Percentiles rank a stretch among this genome's conserved stretches.
Evolutionary conservation across 2,888 invertebrate genomes (phyloP).

Genomic region (Diplolepis rosae): DNA sequence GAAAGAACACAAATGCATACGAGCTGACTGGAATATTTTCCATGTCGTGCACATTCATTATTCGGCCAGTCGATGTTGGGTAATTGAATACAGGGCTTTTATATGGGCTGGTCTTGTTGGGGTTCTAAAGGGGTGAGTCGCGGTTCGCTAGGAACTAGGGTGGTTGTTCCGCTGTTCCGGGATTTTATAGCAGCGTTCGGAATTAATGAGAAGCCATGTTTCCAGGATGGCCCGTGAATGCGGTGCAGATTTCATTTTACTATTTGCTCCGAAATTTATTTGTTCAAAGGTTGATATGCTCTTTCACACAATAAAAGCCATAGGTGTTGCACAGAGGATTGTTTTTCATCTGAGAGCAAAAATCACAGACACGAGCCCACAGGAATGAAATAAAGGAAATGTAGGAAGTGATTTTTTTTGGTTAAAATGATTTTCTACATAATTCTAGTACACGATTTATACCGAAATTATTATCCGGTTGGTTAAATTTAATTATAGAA

Average conservation of each 20-base stretch:
- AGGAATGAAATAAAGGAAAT: neutral
- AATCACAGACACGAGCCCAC: neutral
- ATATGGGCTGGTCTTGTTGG: slow-evolving; percentile 46
- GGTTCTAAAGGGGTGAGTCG: slow-evolving; percentile 26
- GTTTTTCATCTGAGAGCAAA: neutral
- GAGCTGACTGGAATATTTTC: slow-evolving; percentile 54
- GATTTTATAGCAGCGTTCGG: slow-evolving; percentile 60
- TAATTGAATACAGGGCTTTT: slow-evolving; percentile 66
- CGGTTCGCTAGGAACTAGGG: slow-evolving; percentile 45
- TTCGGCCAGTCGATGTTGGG: slow-evolving; percentile 62
- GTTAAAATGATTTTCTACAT: neutral
- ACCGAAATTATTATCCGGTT: too few species aligned
- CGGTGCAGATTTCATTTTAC: slow-evolving; percentile 65
- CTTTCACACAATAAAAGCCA: slow-evolving; percentile 22
- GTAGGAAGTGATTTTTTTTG: neutral
- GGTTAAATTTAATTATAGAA: neutral
- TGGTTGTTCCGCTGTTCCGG: slow-evolving; percentile 57
- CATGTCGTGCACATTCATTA: slow-evolving; percentile 64
- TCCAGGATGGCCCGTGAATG: slow-evolving; percentile 58
- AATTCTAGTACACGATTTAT: too few species aligned
- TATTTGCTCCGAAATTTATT: slow-evolving; percentile 64
- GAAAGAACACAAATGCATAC: slow-evolving; percentile 19
- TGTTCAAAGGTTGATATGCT: slow-evolving; percentile 32
- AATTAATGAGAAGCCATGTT: slow-evolving; percentile 66
- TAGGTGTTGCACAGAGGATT: neutral